Evolutionary conservation across 2,797 vertebrate genomes (phyloP).

Genomic region (Tinamus major): DNA sequence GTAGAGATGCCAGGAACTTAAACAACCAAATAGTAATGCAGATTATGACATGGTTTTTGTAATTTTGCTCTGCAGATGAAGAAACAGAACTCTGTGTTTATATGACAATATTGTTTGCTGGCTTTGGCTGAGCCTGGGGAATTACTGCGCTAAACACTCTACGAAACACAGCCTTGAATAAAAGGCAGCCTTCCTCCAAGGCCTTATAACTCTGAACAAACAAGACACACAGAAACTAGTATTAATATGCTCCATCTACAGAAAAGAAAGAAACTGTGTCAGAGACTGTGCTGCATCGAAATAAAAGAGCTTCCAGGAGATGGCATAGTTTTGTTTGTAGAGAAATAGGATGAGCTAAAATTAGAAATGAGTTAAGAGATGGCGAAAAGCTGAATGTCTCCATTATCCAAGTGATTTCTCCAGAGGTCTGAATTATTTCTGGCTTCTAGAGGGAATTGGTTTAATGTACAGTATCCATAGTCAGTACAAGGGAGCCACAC

Average conservation of each 20-base stretch:
- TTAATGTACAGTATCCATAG: background rate
- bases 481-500: background rate
- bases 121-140: background rate
- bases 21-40: background rate
- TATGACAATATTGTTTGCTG: background rate
- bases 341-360: conserved; percentile 17
- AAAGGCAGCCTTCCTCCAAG: background rate
- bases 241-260: background rate
- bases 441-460: background rate
- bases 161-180: background rate
- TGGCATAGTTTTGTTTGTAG: background rate
- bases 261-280: background rate
- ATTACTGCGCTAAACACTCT: background rate
- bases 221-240: background rate
- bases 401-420: background rate
- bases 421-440: conserved; percentile 1
- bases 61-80: background rate
- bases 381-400: conserved; percentile 1
- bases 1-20: background rate
- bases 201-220: background rate
- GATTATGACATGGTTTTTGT: background rate
- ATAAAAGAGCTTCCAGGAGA: conserved; percentile 22
- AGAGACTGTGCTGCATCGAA: background rate
- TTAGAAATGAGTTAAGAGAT: conserved; percentile 37
- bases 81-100: background rate